These are phyloP conservation scores for Acronicta leporina DNA, from an alignment of 2,888 invertebrate genomes.

Conservation along the genomic window DNA sequence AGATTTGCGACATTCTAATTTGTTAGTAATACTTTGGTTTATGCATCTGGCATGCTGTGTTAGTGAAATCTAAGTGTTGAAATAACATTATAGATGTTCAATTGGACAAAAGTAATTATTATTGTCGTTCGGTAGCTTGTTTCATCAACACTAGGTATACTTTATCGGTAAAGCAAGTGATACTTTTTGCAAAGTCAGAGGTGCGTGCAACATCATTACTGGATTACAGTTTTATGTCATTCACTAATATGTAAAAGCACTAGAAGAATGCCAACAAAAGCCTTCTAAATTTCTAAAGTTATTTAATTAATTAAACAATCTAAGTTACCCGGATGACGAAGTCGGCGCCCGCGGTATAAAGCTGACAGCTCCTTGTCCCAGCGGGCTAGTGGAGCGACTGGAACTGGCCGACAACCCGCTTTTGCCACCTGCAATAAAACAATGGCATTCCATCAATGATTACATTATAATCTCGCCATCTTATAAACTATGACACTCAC, in stretches of 20 bases:
- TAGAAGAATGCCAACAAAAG: conserved; percentile 17
- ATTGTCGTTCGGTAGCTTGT: no score
- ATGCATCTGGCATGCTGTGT: no score
- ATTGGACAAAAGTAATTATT: no score
- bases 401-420: conserved; percentile 88
- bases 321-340: conserved; percentile 88
- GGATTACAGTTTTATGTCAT: conserved; percentile 7
- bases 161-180: no score
- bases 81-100: no score
- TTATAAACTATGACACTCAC: conserved; percentile 29
- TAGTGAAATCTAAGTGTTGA: no score
- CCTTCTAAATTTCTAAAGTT: conserved; percentile 36
- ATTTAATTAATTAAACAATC: conserved; percentile 37
- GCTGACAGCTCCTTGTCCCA: conserved; percentile 83
- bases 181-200: no score
- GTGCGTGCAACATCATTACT: no score
- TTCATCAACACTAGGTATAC: no score
- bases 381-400: conserved; percentile 89
- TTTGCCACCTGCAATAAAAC: conserved; percentile 78
- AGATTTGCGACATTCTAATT: no score
- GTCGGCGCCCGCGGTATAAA: conserved; percentile 87
- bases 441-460: conserved; percentile 52
- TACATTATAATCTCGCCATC: conserved; percentile 26
- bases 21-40: no score
- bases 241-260: conserved; percentile 30